A percentile compares a stretch with the other conserved stretches of the same genome.
phyloP scores from a whole-genome alignment of 1,140 invertebrate genomes.

The Ooceraea biroi region DNA sequence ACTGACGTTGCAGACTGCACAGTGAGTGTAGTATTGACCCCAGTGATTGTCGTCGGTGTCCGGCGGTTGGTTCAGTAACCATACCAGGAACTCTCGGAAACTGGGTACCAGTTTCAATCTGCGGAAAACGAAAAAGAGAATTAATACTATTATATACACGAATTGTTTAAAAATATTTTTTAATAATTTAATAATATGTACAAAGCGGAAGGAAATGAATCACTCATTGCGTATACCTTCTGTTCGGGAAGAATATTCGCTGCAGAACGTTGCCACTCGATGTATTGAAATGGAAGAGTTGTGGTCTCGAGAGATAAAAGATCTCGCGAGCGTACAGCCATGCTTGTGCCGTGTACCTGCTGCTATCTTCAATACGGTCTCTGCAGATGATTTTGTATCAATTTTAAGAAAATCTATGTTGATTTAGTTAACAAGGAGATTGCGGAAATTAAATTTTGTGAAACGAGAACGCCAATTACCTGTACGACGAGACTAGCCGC shows the following conservation, averaged over 20 bases:
- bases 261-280: constrained; percentile 73
- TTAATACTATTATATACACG: constrained; percentile 7
- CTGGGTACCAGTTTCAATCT: constrained; percentile 84
- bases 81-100: constrained; percentile 83
- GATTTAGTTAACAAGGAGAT: not conserved
- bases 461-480: constrained; percentile 76
- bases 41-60: constrained; percentile 83
- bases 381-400: constrained; percentile 65
- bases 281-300: constrained; percentile 79
- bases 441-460: too few species aligned
- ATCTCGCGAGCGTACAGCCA: constrained; percentile 83
- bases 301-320: constrained; percentile 81
- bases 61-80: constrained; percentile 78
- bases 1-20: constrained; percentile 79
- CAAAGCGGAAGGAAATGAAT: not conserved
- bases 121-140: not conserved
- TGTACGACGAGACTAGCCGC: constrained; percentile 86
- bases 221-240: constrained; percentile 76
- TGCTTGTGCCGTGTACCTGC: constrained; percentile 82
- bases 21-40: constrained; percentile 82
- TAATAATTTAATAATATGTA: not conserved
- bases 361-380: constrained; percentile 85
- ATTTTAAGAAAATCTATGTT: not conserved
- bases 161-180: not conserved
- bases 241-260: constrained; percentile 79